These are phyloP conservation scores for Papilio elwesi DNA, from an alignment of 2,888 invertebrate species.

Conservation along the genomic window DNA sequence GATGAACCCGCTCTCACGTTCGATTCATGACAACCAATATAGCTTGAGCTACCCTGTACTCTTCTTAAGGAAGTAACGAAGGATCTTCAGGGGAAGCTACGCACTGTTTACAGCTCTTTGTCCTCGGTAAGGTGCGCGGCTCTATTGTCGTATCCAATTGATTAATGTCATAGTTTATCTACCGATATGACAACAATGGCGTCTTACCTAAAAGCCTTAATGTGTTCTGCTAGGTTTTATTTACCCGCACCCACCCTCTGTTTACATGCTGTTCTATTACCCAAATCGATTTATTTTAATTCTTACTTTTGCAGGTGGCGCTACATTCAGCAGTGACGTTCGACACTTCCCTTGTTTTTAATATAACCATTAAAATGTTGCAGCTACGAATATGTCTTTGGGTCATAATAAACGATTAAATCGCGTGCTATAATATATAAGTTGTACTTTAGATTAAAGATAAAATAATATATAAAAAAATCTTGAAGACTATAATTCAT, in stretches of 20 bases:
- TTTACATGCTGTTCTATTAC: slow-evolving; percentile 66
- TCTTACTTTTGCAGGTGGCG: slow-evolving; percentile 56
- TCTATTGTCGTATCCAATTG: slow-evolving; percentile 76
- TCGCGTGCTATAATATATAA: not conserved
- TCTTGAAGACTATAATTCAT: not conserved
- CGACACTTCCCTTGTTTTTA: slow-evolving; percentile 1
- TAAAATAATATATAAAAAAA: not conserved
- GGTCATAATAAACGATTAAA: slow-evolving; percentile 4
- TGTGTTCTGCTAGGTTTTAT: slow-evolving; percentile 74
- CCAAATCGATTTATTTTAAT: slow-evolving; percentile 45
- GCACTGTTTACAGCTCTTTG: slow-evolving; percentile 51
- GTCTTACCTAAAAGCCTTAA: slow-evolving; percentile 77
- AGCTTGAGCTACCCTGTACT: slow-evolving; percentile 48
- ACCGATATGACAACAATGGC: slow-evolving; percentile 81
- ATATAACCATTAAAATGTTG: not conserved
- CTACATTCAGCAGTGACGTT: not conserved
- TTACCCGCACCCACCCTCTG: slow-evolving; percentile 63
- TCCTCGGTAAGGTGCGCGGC: slow-evolving; percentile 70
- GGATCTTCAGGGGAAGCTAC: slow-evolving; percentile 29
- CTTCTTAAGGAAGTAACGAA: slow-evolving; percentile 26
- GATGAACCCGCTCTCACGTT: slow-evolving; percentile 62
- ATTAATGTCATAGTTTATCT: slow-evolving; percentile 82
- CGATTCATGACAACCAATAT: slow-evolving; percentile 52
- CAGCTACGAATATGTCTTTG: slow-evolving; percentile 24
- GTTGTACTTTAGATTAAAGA: too few species aligned